These are phyloP conservation scores for Tor tambroides DNA, from an alignment of 2,113 vertebrate species.

Conservation along the genomic window DNA sequence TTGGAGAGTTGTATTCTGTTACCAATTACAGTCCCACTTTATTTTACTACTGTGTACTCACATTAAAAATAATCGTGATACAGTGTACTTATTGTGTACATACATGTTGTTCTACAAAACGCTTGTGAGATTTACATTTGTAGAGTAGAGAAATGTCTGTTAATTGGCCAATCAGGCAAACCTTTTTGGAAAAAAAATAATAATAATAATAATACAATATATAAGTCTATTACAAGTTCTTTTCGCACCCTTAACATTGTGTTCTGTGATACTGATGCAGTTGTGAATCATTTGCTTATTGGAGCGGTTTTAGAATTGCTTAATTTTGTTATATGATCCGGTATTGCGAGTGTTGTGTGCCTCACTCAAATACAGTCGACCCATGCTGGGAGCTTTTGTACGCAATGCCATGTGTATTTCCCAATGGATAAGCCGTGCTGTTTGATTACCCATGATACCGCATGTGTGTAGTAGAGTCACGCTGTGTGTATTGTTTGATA, in stretches of 20 bases:
- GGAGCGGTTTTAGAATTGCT: not conserved
- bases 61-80: too few relatives aligned
- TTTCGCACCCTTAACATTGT: not conserved
- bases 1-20: too few relatives aligned
- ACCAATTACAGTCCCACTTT: too few relatives aligned
- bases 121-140: not conserved
- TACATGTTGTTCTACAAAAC: too few relatives aligned
- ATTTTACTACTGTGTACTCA: too few relatives aligned
- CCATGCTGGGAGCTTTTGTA: constrained; percentile 20
- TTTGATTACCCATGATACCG: constrained; percentile 28
- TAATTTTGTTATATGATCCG: constrained; percentile 9
- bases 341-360: not conserved
- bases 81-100: too few relatives aligned
- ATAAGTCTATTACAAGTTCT: not conserved
- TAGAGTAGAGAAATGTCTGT: not conserved
- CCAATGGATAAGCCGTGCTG: constrained; percentile 18
- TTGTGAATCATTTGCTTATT: not conserved
- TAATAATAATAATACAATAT: not conserved
- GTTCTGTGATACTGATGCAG: not conserved
- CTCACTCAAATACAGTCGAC: constrained; percentile 7
- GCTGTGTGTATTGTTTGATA: constrained; percentile 72
- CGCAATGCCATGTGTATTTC: constrained; percentile 26
- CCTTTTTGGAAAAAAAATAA: not conserved
- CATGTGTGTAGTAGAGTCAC: not conserved
- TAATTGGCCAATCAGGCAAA: not conserved